phyloP scores from a whole-genome alignment of 1,140 invertebrate species.

The Drosophila mauritiana region DNA sequence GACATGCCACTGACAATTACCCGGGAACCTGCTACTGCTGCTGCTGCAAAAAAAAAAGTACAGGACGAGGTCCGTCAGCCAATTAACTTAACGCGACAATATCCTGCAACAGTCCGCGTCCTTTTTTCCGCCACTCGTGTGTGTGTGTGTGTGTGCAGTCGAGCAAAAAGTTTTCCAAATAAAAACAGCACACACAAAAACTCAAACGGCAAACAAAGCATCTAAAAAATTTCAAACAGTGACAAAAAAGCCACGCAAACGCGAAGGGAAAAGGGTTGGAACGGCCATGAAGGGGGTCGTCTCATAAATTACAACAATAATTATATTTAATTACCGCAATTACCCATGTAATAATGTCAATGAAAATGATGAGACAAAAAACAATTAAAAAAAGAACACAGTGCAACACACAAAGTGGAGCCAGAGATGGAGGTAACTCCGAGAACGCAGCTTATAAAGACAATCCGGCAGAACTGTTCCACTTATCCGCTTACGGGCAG shows the following conservation, averaged over 20 bases:
- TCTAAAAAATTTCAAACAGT: constrained; percentile 58
- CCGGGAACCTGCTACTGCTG: constrained; percentile 32
- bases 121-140: constrained; percentile 19
- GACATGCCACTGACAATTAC: constrained; percentile 81
- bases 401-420: constrained; percentile 5
- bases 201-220: constrained; percentile 46
- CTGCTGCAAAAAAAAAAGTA: constrained; percentile 35
- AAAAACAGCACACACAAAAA: constrained; percentile 47
- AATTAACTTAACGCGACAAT: constrained; percentile 79
- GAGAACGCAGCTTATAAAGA: constrained; percentile 5
- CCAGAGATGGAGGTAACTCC: background rate
- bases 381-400: constrained; percentile 72
- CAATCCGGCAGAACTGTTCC: constrained; percentile 36
- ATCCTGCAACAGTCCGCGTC: constrained; percentile 55
- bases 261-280: background rate
- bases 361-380: constrained; percentile 81
- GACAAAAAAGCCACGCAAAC: constrained; percentile 29
- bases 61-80: constrained; percentile 35
- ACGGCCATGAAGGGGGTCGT: constrained; percentile 72
- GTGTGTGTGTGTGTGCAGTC: constrained; percentile 48
- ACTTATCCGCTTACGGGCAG: constrained; percentile 55
- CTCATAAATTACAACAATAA: constrained; percentile 81
- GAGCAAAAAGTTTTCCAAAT: constrained; percentile 69
- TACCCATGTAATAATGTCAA: constrained; percentile 83
- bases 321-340: constrained; percentile 81